Conservation (phyloP, 2,888 invertebrate species). For the Neocrepidodera transversa region DNA sequence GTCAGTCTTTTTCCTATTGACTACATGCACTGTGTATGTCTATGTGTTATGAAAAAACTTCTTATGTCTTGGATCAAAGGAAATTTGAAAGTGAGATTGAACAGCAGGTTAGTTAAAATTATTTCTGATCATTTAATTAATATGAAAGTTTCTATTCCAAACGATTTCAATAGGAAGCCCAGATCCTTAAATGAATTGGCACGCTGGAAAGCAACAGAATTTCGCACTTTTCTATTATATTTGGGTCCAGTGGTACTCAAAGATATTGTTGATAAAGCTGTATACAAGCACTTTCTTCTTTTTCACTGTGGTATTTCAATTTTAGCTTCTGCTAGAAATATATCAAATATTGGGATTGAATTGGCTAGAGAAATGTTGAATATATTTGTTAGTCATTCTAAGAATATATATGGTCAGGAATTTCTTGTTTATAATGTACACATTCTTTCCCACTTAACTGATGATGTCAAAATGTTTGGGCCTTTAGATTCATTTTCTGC, state of each 20-base stretch:
- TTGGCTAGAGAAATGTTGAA: constrained; percentile 6
- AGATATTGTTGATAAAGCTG: no score
- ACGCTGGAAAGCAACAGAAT: no score
- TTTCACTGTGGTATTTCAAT: neutral
- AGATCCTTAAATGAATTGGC: constrained; percentile 20
- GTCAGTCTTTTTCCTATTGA: constrained; percentile 35
- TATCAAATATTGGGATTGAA: neutral
- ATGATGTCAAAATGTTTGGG: constrained; percentile 16
- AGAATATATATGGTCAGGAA: constrained; percentile 20
- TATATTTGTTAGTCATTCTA: constrained; percentile 13
- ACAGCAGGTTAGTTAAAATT: no score
- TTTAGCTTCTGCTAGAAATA: neutral
- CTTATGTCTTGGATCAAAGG: constrained; percentile 22
- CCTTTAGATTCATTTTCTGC: no score
- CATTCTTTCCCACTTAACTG: constrained; percentile 15
- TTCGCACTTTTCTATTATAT: constrained; percentile 25
- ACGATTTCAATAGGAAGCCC: constrained; percentile 29
- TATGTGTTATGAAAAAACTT: constrained; percentile 30
- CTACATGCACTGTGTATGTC: constrained; percentile 30
- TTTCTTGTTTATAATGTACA: constrained; percentile 26
- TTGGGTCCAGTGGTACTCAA: constrained; percentile 15
- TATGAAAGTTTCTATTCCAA: constrained; percentile 12
- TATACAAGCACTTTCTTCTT: no score
- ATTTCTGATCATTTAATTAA: constrained; percentile 8
- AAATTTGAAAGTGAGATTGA: constrained; percentile 9